These are phyloP conservation scores for Urosaurus nigricauda DNA, from an alignment of 2,797 vertebrate species.

Conservation along the genomic window DNA sequence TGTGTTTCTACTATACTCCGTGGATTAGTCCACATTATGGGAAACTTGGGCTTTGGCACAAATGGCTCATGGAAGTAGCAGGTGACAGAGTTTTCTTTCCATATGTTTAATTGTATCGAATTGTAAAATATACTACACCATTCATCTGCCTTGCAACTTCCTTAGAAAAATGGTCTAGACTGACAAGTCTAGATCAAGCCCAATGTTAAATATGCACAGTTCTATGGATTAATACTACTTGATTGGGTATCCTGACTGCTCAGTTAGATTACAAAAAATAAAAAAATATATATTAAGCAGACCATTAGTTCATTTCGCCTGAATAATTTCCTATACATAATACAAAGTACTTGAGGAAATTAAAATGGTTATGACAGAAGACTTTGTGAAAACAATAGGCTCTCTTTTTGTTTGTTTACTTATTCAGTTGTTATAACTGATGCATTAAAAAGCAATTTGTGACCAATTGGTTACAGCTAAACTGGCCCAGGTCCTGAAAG, in stretches of 20 bases:
- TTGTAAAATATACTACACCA: neutral
- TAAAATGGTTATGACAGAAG: conserved; percentile 9
- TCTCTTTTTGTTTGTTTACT: conserved; percentile 35
- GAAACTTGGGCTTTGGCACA: neutral
- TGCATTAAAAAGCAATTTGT: conserved; percentile 27
- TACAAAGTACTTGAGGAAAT: conserved; percentile 16
- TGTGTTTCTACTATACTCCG: neutral
- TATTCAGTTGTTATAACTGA: conserved; percentile 5
- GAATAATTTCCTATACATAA: conserved; percentile 27
- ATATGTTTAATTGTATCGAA: neutral
- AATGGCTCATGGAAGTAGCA: neutral
- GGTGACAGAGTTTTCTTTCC: neutral
- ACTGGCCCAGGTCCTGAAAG: conserved; percentile 41
- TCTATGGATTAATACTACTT: neutral
- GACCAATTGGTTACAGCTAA: conserved; percentile 39
- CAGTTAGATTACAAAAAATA: conserved; percentile 33
- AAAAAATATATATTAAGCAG: conserved; percentile 49
- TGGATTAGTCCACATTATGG: neutral
- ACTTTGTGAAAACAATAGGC: conserved; percentile 14
- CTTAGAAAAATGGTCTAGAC: neutral
- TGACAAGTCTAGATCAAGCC: neutral
- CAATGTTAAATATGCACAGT: neutral
- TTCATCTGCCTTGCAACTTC: neutral
- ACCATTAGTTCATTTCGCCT: conserved; percentile 42
- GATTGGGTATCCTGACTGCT: conserved; percentile 19